phyloP scores from a whole-genome alignment of 2,888 invertebrate genomes.

The Cistogaster globosa region DNA sequence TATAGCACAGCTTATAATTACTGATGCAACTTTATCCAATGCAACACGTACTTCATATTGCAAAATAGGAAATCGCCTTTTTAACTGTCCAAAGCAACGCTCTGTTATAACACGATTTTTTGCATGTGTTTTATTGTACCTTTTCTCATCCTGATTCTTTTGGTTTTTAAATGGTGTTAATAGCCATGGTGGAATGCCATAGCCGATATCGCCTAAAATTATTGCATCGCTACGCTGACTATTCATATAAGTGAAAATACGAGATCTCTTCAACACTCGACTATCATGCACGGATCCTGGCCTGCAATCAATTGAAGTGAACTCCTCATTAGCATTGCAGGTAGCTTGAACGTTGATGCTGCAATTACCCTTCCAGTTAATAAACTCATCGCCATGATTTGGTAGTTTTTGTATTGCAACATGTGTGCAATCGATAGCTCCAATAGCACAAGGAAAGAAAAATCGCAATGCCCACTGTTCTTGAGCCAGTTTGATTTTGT shows the following conservation, averaged over 20 bases:
- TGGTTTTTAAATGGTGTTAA: constrained; percentile 14
- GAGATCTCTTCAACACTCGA: constrained; percentile 19
- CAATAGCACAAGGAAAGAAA: constrained; percentile 15
- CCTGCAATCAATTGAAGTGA: not conserved
- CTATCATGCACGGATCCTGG: constrained; percentile 18
- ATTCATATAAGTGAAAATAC: too few species aligned
- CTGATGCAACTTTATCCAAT: constrained; percentile 5
- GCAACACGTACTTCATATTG: constrained; percentile 57
- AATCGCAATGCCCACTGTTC: too few species aligned
- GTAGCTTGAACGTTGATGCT: constrained; percentile 37
- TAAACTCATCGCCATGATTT: constrained; percentile 38
- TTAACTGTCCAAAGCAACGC: not conserved
- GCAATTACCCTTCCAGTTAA: constrained; percentile 48
- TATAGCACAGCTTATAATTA: constrained; percentile 8
- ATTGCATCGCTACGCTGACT: not conserved
- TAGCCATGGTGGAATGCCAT: constrained; percentile 20
- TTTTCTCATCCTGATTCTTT: not conserved
- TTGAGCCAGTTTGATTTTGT: not conserved
- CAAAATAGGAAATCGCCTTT: constrained; percentile 36
- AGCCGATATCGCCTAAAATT: constrained; percentile 5
- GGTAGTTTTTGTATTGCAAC: constrained; percentile 41
- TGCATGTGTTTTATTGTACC: not conserved
- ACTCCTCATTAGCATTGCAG: not conserved
- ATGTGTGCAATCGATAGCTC: constrained; percentile 27
- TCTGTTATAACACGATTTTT: constrained; percentile 18